Conservation (phyloP, 2,888 invertebrate species). For the Cyrtodaria siliqua region DNA sequence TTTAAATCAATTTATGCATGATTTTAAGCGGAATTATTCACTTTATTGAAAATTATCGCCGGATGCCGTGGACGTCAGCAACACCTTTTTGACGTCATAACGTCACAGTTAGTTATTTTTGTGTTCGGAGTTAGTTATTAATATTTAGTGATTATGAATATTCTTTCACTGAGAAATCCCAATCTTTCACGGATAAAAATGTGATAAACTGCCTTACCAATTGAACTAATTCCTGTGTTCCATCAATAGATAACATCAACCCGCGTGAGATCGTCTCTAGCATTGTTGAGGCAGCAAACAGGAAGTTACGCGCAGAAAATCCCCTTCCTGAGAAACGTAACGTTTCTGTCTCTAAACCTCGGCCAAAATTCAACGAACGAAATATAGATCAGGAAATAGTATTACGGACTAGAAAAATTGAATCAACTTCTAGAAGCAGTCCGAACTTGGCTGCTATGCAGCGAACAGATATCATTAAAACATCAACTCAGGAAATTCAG, state of each 20-base stretch:
- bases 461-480: slow-evolving; percentile 47
- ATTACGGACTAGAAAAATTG: slow-evolving; percentile 64
- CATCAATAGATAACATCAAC: slow-evolving; percentile 85
- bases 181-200: too few relatives aligned
- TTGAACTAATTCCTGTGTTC: too few relatives aligned
- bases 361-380: slow-evolving; percentile 75
- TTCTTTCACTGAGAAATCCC: too few relatives aligned
- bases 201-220: too few relatives aligned
- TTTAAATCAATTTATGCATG: too few relatives aligned
- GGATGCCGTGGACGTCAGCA: too few relatives aligned
- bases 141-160: too few relatives aligned
- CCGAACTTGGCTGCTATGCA: slow-evolving; percentile 66
- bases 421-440: slow-evolving; percentile 67
- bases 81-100: too few relatives aligned
- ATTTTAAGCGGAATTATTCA: too few relatives aligned
- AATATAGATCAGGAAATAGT: slow-evolving; percentile 82
- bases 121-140: too few relatives aligned
- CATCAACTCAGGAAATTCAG: slow-evolving; percentile 24
- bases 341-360: slow-evolving; percentile 50
- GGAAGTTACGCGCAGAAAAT: slow-evolving; percentile 87
- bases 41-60: too few relatives aligned
- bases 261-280: slow-evolving; percentile 90
- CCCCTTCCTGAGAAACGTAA: slow-evolving; percentile 38
- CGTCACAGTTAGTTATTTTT: too few relatives aligned
- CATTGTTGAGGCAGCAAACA: slow-evolving; percentile 93